A percentile compares a stretch with the other conserved stretches of the same genome.
Evolutionary conservation across 2,113 vertebrate species (phyloP).

Genomic region (Pitta sordida): DNA sequence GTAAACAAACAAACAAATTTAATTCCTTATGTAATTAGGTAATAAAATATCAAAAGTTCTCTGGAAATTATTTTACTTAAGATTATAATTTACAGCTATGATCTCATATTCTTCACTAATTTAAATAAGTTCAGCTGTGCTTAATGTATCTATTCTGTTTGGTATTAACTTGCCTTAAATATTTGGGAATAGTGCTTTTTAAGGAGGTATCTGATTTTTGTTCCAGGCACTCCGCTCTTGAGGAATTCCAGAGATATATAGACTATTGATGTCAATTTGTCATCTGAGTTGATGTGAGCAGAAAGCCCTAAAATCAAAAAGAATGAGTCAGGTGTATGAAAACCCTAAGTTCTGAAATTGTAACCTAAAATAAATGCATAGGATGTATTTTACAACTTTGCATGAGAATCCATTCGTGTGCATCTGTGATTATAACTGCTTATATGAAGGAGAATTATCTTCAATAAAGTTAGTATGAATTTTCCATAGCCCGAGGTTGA

Average conservation of each 20-base stretch:
- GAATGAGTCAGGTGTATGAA: background rate
- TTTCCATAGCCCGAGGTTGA: background rate
- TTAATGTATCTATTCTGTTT: background rate
- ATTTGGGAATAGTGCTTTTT: background rate
- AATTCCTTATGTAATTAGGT: background rate
- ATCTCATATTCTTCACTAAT: background rate
- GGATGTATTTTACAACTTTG: background rate
- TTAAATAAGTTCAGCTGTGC: background rate
- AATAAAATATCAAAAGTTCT: background rate
- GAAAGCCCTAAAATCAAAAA: background rate
- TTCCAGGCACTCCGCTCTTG: background rate
- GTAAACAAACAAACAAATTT: rapidly evolving
- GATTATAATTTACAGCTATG: background rate
- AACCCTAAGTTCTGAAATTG: background rate
- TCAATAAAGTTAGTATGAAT: background rate
- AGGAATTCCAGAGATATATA: background rate
- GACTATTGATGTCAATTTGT: background rate
- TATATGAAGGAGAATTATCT: background rate
- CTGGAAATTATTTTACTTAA: background rate
- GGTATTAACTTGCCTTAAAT: background rate
- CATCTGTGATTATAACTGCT: background rate
- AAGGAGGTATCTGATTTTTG: background rate
- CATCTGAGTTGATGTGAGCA: background rate
- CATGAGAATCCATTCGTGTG: background rate
- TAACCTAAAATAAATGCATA: background rate